A percentile compares a stretch with the other conserved stretches of the same genome.
phyloP scores from a whole-genome alignment of 1,140 invertebrate species.

The Portunus trituberculatus region DNA sequence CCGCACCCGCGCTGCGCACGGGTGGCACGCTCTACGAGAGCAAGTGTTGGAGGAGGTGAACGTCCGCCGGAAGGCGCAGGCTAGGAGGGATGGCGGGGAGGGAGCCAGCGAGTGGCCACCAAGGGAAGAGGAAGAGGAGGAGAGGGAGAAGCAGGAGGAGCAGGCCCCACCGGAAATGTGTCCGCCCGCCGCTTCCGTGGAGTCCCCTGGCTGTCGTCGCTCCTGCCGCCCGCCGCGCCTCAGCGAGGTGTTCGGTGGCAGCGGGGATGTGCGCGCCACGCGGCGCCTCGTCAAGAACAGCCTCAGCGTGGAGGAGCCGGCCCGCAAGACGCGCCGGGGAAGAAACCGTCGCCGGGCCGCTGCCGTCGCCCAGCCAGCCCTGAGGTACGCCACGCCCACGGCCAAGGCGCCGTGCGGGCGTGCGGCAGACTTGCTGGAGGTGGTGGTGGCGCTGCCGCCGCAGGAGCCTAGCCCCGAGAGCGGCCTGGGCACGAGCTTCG shows the following conservation, averaged over 20 bases:
- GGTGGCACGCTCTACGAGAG: not conserved
- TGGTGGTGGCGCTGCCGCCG: not conserved
- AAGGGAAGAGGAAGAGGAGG: not conserved
- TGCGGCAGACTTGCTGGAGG: not conserved
- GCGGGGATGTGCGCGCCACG: not conserved
- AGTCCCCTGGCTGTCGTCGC: not conserved
- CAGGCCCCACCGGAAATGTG: no score
- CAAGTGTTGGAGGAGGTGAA: not conserved
- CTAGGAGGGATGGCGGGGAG: not conserved
- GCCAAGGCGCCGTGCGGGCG: not conserved
- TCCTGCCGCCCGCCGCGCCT: not conserved
- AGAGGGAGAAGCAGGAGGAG: no score
- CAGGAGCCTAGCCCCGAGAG: slow-evolving; percentile 45
- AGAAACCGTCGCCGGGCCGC: not conserved
- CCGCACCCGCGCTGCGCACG: not conserved
- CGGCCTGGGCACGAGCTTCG: slow-evolving; percentile 61
- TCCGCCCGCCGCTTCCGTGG: not conserved
- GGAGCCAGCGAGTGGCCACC: not conserved
- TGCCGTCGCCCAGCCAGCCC: not conserved
- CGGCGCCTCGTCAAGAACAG: not conserved
- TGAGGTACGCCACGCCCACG: not conserved
- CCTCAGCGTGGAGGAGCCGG: not conserved
- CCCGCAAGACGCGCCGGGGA: not conserved
- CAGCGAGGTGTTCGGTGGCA: slow-evolving; percentile 36
- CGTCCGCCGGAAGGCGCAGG: not conserved